phyloP scores from a whole-genome alignment of 1,140 invertebrate genomes.

The Calliphora vicina region DNA sequence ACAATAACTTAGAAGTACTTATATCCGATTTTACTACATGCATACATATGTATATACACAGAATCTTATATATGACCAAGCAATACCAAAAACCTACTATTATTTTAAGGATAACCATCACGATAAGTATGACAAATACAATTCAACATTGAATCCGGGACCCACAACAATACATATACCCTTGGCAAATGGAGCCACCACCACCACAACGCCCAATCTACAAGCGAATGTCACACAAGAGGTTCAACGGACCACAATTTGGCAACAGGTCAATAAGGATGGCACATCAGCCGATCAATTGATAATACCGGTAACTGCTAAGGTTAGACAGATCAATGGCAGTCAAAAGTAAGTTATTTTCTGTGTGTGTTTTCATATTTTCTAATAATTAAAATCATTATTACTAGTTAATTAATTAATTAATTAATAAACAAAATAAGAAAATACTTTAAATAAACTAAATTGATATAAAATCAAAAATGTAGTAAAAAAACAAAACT shows the following conservation, averaged over 20 bases:
- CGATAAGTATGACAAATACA: constrained; percentile 25
- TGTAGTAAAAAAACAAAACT: too few species aligned
- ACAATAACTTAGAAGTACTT: not conserved
- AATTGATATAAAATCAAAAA: not conserved
- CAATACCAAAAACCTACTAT: constrained; percentile 5
- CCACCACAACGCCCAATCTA: not conserved
- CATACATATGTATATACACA: not conserved
- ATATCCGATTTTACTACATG: not conserved
- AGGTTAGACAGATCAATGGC: constrained; percentile 60
- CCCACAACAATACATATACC: constrained; percentile 62
- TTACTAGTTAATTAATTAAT: not conserved
- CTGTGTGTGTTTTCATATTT: not conserved
- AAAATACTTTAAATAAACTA: not conserved
- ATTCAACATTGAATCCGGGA: constrained; percentile 37
- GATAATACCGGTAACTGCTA: constrained; percentile 37
- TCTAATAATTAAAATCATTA: not conserved
- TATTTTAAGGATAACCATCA: constrained; percentile 56
- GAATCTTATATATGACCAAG: not conserved
- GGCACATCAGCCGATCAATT: constrained; percentile 45
- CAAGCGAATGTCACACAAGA: constrained; percentile 87
- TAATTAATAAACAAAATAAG: not conserved
- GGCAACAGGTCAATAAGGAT: constrained; percentile 83
- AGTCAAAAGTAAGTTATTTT: constrained; percentile 57
- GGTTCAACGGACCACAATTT: constrained; percentile 88
- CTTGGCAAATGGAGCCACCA: constrained; percentile 80